These are phyloP conservation scores for Pseudomyrmex sp. DNA, from an alignment of 1,140 invertebrate genomes.

Conservation along the genomic window DNA sequence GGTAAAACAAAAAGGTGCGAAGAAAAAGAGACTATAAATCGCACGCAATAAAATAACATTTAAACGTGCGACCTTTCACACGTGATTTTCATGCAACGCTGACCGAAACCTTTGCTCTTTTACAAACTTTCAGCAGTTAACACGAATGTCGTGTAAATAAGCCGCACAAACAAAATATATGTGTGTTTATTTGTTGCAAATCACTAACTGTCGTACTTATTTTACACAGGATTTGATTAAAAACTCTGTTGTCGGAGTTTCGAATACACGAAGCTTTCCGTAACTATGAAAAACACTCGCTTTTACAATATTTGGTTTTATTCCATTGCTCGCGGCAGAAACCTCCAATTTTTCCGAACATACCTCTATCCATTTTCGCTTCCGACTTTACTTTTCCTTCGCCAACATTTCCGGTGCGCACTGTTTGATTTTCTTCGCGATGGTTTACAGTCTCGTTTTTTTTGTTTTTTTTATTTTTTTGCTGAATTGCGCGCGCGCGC, in stretches of 20 bases:
- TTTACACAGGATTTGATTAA: neutral
- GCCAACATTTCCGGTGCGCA: constrained; percentile 19
- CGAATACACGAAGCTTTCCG: neutral
- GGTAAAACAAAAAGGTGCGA: neutral
- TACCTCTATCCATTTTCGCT: constrained; percentile 20
- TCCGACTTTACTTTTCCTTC: constrained; percentile 24
- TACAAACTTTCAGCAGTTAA: neutral
- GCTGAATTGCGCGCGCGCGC: neutral
- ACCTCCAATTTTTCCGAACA: neutral
- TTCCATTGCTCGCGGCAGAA: neutral
- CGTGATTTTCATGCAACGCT: neutral
- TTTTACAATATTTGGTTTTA: constrained; percentile 16
- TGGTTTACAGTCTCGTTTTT: constrained; percentile 12
- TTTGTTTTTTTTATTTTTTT: neutral
- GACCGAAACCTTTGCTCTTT: neutral
- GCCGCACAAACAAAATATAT: constrained; percentile 10
- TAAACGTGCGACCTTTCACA: constrained; percentile 4
- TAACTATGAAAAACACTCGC: neutral
- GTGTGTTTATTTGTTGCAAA: neutral
- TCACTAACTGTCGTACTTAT: neutral
- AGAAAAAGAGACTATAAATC: constrained; percentile 18
- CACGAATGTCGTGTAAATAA: no score
- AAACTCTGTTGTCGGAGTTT: no score
- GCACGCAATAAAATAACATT: neutral
- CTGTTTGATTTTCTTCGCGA: constrained; percentile 30